Base-by-base conservation (phyloP, 2,888 invertebrate species). In the Drosophila anomelani region DNA sequence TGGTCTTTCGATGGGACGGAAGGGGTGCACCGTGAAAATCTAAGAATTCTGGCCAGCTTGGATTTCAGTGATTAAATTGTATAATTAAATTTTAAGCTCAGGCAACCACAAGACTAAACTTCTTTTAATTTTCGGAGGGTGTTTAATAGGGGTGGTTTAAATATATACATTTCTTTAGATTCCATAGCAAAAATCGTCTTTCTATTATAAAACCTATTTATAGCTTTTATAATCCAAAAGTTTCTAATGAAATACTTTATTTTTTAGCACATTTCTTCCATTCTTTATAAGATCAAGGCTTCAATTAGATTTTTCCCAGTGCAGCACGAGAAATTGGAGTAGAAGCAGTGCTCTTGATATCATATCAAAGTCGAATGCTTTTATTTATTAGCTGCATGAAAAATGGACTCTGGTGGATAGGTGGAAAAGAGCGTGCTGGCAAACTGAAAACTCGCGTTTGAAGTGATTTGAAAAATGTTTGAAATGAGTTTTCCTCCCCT, bases 321-420 rank as follows among this genome's bases (percentile, higher is more conserved):
- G 67, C 32, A 32, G 7, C 23, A 12, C 13, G 9, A 39, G n/a
- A 69, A 41, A 41, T 46, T 36, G 43, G 29, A 29, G 49, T 23
- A 26, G 32, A 20, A 41, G 43, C 17, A 26, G 61, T 38, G 17
- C 26, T 32, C 68, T 68, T 41, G 54, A 47, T 70, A 71, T 51
- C 71, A 72, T 60, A 53, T 71, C 59, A 60, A 36, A 49, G 61
- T 26, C 32, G 71, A 72, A 63, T 61, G 72, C 61, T 57, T 53
- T 63, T 57, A 73, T 72, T 72, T 72, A 72, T 72, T 72, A 73
- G 73, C 73, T 39, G 53, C 46, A 53, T 62, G 73, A 53, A 47
- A 72, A 72, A 72, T 72, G 46, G 53, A 54, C 44, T 62, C 34
- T 12, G 4, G 4, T 12, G 29, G 20, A 36, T 43, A 38, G 34